phyloP scores from a whole-genome alignment of 2,888 invertebrate genomes.

The Amiota mariae region DNA sequence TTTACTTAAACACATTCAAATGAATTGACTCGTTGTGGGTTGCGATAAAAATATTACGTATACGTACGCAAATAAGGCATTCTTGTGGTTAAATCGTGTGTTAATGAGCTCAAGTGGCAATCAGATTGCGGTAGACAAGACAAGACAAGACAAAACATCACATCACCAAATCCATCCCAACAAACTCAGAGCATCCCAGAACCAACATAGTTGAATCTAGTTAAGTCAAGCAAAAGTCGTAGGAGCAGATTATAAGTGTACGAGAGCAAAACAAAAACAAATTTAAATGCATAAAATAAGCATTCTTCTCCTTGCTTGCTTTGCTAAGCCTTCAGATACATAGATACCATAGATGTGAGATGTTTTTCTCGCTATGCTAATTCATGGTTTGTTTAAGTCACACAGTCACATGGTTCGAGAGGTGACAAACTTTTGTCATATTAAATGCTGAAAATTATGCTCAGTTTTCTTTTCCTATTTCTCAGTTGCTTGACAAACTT shows the following conservation, averaged over 20 bases:
- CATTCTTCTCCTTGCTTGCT: slow-evolving; percentile 44
- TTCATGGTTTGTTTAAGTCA: slow-evolving; percentile 62
- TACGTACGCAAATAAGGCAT: slow-evolving; percentile 41
- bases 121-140: slow-evolving; percentile 55
- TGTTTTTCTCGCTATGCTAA: slow-evolving; percentile 64
- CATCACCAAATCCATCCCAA: neutral
- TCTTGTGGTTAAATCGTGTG: slow-evolving; percentile 60
- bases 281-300: slow-evolving; percentile 53
- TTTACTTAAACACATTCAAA: too few relatives aligned
- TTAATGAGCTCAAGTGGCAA: slow-evolving; percentile 64
- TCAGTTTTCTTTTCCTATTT: slow-evolving; percentile 39
- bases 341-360: slow-evolving; percentile 23
- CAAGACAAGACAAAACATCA: slow-evolving; percentile 29
- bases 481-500: slow-evolving; percentile 58
- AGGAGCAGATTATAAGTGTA: neutral
- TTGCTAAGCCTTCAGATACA: too few relatives aligned
- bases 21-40: neutral
- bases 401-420: slow-evolving; percentile 29
- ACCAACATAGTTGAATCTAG: neutral
- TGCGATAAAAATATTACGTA: neutral
- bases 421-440: neutral
- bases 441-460: slow-evolving; percentile 25
- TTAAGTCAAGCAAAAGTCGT: neutral
- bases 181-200: too few relatives aligned
- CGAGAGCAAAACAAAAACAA: slow-evolving; percentile 19